Evolutionary conservation across 2,888 invertebrate species (phyloP), one percentile per base, ranked within the genome.

Genomic region (Endomychus coccineus): DNA sequence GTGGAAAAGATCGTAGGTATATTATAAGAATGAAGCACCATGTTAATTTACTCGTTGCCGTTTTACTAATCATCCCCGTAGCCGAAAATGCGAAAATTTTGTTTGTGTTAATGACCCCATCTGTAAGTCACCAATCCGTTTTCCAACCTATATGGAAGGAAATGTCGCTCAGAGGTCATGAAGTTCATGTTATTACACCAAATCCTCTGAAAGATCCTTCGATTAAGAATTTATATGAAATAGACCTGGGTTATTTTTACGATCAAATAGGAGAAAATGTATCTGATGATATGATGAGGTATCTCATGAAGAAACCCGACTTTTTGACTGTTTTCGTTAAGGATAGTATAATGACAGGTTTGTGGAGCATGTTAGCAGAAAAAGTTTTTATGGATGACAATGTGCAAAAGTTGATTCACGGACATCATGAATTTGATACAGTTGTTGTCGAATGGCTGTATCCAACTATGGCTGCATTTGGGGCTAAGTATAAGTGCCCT

Each of bases 141-240:
- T 48, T 44, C n/a, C 45, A 43, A 44, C 42, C 54, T 13, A 42
- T 57, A 10, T 56, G 52, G 54, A 48, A 43, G 24, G 56, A 57
- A 42, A 36, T 61, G 15, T 56, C 56, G 11, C 41, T 55, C 27
- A 44, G 53, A 34, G 61, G 61, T 3, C 61, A 61, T 36, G 33
- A 58, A 34, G 56, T 61, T 0, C 52, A 51, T 9, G 54, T 58
- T 1, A 43, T 61, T 9, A 59, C 59, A 3, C 54, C 61, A 1
- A 46, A 51, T 42, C 59, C 61, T 3, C 28, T 60, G 16, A 55
- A 52, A 15, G 56, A 61, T 30, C 43, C 50, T 0, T 27, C 42
- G 2, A 39, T 61, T 30, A 40, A 43, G 2, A 61, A 61, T 39
- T 34, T 61, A 16, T 59, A 56, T 1, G 59, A 61, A 52, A 58